Evolutionary conservation across 2,888 invertebrate species (phyloP).

Genomic region (Oxyteleia sp.): DNA sequence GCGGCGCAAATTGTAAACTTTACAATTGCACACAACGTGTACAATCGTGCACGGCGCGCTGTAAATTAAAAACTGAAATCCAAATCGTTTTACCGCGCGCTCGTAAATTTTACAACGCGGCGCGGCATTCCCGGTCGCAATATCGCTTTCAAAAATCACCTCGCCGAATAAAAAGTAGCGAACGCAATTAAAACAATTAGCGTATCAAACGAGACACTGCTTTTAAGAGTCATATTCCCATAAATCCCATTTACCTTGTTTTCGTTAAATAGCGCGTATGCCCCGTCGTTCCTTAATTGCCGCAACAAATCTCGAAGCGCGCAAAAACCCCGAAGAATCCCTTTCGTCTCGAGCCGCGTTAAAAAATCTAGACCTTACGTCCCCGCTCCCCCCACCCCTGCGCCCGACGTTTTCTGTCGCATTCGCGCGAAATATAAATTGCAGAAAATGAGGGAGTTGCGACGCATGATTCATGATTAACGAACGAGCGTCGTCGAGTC

Average conservation of each 20-base stretch:
- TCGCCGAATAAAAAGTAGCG: too few species aligned
- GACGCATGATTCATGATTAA: constrained; percentile 59
- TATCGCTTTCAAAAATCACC: too few species aligned
- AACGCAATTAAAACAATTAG: background rate
- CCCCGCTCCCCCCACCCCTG: too few species aligned
- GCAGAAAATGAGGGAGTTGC: constrained; percentile 39
- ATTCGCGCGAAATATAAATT: constrained; percentile 53
- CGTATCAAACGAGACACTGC: background rate
- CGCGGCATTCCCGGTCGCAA: too few species aligned
- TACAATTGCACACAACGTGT: too few species aligned
- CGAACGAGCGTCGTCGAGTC: constrained; percentile 35
- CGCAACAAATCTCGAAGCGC: constrained; percentile 33
- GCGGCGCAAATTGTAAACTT: too few species aligned
- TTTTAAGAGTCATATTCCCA: constrained; percentile 12
- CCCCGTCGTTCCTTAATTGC: constrained; percentile 47
- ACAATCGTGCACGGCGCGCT: too few species aligned
- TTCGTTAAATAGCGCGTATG: constrained; percentile 18
- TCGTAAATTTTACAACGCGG: too few species aligned
- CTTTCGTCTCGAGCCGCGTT: constrained; percentile 41
- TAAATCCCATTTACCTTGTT: constrained; percentile 33
- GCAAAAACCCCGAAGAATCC: constrained; percentile 40
- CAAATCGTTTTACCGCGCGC: too few species aligned
- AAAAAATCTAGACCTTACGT: constrained; percentile 34
- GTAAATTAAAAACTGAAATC: too few species aligned
- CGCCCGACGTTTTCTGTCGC: constrained; percentile 18